These are phyloP conservation scores for Drosophila gunungcola DNA, from an alignment of 1,140 invertebrate genomes.

Conservation along the genomic window DNA sequence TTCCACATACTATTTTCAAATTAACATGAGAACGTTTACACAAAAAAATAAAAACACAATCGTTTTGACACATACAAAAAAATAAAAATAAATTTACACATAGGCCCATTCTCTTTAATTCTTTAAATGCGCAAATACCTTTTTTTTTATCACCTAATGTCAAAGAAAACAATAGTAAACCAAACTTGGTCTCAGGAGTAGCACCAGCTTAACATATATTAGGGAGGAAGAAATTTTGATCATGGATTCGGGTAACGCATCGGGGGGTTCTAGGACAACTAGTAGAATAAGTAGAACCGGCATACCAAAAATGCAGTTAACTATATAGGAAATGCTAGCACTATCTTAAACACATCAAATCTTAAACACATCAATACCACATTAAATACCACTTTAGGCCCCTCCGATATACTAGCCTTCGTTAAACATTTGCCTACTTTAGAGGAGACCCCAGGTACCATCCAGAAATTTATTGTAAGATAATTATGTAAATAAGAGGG, in stretches of 20 bases:
- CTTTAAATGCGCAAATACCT: no score
- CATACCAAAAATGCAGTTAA: not conserved
- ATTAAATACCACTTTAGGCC: not conserved
- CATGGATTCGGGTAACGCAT: not conserved
- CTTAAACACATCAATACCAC: no score
- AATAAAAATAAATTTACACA: not conserved
- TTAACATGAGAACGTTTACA: no score
- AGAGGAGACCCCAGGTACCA: not conserved
- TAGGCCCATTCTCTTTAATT: no score
- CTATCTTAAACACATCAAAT: not conserved
- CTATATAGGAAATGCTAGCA: not conserved
- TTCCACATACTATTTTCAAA: not conserved
- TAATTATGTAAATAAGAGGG: constrained; percentile 12
- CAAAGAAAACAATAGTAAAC: not conserved
- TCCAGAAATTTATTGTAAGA: constrained; percentile 12
- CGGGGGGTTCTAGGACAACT: not conserved
- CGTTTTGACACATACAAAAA: not conserved
- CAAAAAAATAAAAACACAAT: not conserved
- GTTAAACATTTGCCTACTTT: not conserved
- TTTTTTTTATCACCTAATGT: not conserved
- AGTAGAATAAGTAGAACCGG: no score
- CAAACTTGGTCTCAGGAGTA: constrained; percentile 5
- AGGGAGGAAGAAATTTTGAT: not conserved
- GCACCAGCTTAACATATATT: not conserved
- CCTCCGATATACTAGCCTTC: constrained; percentile 4